These are phyloP conservation scores for Poeciliopsis turrubarensis DNA, from an alignment of 2,113 vertebrate genomes.

Conservation along the genomic window DNA sequence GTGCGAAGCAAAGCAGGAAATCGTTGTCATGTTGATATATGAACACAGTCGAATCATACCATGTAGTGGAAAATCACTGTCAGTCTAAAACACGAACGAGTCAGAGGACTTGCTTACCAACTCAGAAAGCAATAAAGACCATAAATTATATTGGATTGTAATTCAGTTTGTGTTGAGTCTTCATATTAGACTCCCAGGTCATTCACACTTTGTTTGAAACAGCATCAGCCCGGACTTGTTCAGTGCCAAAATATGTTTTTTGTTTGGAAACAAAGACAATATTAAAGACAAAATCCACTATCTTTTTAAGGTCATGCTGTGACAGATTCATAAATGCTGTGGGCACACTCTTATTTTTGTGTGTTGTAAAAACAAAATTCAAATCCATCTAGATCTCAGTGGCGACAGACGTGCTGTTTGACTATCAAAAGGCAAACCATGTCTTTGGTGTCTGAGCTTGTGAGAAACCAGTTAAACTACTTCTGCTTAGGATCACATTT, in stretches of 20 bases:
- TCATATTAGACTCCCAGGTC: neutral
- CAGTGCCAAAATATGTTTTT: constrained; percentile 22
- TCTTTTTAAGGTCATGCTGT: neutral
- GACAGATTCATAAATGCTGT: neutral
- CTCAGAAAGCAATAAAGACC: neutral
- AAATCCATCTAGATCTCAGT: neutral
- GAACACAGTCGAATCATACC: neutral
- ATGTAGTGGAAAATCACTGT: neutral
- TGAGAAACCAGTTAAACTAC: neutral
- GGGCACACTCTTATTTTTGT: neutral
- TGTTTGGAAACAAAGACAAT: neutral
- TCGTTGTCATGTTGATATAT: neutral
- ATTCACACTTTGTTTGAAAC: neutral
- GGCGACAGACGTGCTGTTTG: neutral
- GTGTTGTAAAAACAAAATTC: neutral
- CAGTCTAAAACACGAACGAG: neutral
- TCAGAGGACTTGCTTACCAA: neutral
- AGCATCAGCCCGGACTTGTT: neutral
- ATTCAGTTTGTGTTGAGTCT: neutral
- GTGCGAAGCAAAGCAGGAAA: neutral
- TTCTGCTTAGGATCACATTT: neutral
- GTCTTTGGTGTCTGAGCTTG: neutral
- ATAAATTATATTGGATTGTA: neutral
- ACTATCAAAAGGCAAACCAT: neutral
- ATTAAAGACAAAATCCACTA: constrained; percentile 42